Evolutionary conservation across 2,113 vertebrate genomes (phyloP).

Genomic region (Thamnaconus septentrionalis): DNA sequence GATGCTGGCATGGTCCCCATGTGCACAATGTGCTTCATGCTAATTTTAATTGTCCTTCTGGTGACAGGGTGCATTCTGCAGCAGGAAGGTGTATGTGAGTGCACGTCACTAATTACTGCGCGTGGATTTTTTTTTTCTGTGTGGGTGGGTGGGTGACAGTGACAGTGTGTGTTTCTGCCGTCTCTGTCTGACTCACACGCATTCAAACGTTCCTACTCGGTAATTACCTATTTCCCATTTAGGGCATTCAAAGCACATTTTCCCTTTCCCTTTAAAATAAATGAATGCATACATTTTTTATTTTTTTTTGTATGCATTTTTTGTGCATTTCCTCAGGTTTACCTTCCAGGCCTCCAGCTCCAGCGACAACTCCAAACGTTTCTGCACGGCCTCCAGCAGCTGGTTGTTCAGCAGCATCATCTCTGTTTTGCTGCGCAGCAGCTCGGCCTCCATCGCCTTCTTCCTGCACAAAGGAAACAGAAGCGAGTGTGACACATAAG

Average conservation of each 20-base stretch:
- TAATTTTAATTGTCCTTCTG: conserved; percentile 4
- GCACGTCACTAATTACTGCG: background rate
- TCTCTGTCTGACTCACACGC: conserved; percentile 5
- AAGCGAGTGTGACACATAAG: conserved; percentile 25
- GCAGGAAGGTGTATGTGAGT: background rate
- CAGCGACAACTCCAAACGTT: conserved; percentile 81
- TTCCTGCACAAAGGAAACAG: conserved; percentile 69
- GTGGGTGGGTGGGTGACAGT: no score
- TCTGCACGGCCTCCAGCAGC: conserved; percentile 83
- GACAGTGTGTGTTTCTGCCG: no score
- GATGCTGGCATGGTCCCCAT: background rate
- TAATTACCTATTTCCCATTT: background rate
- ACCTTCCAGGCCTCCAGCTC: conserved; percentile 89
- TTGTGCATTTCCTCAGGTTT: conserved; percentile 18
- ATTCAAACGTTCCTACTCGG: background rate
- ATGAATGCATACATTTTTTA: no score
- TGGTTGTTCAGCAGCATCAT: conserved; percentile 81
- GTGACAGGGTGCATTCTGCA: no score
- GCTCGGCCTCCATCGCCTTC: conserved; percentile 81
- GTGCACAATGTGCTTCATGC: background rate
- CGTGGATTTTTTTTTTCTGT: no score
- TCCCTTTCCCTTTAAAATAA: no score
- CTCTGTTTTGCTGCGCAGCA: conserved; percentile 78
- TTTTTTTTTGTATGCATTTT: no score
- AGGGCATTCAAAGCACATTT: no score